Conservation (phyloP, 2,888 invertebrate species). For the Yponomeuta sedellus region DNA sequence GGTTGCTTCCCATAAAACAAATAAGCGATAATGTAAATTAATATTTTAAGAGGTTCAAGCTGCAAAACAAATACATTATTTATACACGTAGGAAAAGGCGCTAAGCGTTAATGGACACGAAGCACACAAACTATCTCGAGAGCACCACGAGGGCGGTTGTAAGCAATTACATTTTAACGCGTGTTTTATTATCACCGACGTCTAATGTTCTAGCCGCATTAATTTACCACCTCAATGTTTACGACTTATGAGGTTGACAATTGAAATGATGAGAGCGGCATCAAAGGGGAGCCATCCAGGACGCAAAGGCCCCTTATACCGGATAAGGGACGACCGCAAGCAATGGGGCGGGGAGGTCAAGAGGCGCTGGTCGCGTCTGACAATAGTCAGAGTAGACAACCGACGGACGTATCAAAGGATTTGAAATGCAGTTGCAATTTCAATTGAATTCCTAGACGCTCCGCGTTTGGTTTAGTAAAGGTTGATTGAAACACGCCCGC, state of each 20-base stretch:
- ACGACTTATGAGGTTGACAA: slow-evolving; percentile 68
- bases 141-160: slow-evolving; percentile 36
- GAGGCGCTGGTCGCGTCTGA: slow-evolving; percentile 43
- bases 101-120: neutral
- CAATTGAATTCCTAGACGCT: slow-evolving; percentile 69
- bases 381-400: slow-evolving; percentile 72
- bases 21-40: too few species aligned
- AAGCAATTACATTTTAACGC: slow-evolving; percentile 72
- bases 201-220: slow-evolving; percentile 71
- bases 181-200: slow-evolving; percentile 71
- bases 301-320: slow-evolving; percentile 35
- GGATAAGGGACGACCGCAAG: slow-evolving; percentile 28
- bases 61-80: too few species aligned
- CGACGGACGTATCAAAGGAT: slow-evolving; percentile 75
- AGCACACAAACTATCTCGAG: neutral
- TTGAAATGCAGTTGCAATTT: slow-evolving; percentile 71
- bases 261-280: slow-evolving; percentile 65
- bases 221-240: slow-evolving; percentile 73
- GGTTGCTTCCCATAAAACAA: too few species aligned
- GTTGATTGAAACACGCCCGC: slow-evolving; percentile 70
- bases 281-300: slow-evolving; percentile 46
- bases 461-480: slow-evolving; percentile 60
- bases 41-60: too few species aligned
- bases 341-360: slow-evolving; percentile 30
- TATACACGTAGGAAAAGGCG: too few species aligned